Conservation (phyloP, 2,797 vertebrate species). For the Channallabes apus region DNA sequence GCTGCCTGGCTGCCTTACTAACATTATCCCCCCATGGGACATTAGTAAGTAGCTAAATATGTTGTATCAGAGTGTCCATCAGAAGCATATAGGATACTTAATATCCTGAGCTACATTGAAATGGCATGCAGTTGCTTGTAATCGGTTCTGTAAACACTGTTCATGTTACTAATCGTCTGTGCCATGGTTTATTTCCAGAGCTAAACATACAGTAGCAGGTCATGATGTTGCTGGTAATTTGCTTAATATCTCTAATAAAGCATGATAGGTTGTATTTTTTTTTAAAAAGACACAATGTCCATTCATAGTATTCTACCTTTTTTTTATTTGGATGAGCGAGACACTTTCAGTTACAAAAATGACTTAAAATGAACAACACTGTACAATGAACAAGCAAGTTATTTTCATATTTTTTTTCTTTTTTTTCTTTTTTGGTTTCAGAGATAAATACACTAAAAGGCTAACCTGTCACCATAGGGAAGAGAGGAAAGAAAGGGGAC, state of each 20-base stretch:
- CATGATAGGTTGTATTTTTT: not conserved
- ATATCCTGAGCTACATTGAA: not conserved
- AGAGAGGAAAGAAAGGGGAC: conserved; percentile 49
- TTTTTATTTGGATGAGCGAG: conserved; percentile 84
- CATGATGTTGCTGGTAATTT: not conserved
- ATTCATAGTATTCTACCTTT: conserved; percentile 69
- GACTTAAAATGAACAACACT: conserved; percentile 85
- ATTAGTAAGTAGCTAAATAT: not conserved
- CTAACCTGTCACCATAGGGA: conserved; percentile 79
- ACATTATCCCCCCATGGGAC: not conserved
- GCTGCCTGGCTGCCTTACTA: not conserved
- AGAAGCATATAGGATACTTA: not conserved
- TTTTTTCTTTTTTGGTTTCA: conserved; percentile 70
- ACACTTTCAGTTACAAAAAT: conserved; percentile 88
- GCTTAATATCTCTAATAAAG: not conserved
- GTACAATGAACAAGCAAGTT: conserved; percentile 83
- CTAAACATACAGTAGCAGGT: not conserved
- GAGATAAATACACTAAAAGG: conserved; percentile 82
- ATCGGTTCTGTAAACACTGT: not conserved
- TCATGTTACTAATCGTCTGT: conserved; percentile 8
- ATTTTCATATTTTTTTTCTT: conserved; percentile 63
- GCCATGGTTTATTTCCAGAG: not conserved
- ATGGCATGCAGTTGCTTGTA: not conserved
- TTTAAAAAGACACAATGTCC: not conserved
- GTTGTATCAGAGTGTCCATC: not conserved